Evolutionary conservation across 2,113 vertebrate genomes (phyloP), one percentile per base, ranked within the genome.

Genomic region (Gasterosteus aculeatus): DNA sequence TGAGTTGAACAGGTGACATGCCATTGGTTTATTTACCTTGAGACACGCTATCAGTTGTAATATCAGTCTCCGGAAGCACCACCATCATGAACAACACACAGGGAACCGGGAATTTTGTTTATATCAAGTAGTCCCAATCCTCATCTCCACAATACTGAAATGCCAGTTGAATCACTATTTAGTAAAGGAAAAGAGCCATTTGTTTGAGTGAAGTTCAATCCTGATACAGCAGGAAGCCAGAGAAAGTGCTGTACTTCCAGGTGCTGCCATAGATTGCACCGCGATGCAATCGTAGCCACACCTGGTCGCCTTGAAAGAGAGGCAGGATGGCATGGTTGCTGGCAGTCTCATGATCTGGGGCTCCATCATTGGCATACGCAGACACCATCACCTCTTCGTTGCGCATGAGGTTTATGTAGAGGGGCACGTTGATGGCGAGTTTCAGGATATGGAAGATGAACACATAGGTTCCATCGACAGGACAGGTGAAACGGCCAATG

Each of bases 181-280:
- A 92, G 83, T 90, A 89, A 19, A 44, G 26, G 44, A 65, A 70
- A 19, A 69, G 64, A 26, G 68, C 41, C 7, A 4, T 31, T 42
- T 5, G 39, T 47, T 60, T 1, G 12, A 31, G 39, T n/a, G 22
- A 11, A 46, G 77, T 87, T 98, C 93, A 99, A 89, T 99, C 98
- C 90, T 97, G 97, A 92, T 99, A 99, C 66, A 99, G 95, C 77
- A 99, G 93, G 87, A 98, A 99, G 83, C 98, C 98, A 2, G 98
- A 99, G 80, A 99, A 99, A 10, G 98, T 99, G 82, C 98, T 99
- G 35, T 99, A 99, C 91, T 99, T 99, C 98, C 98, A 99, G 62
- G 96, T 98, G 88, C 98, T 99, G 76, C 98, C 98, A 69, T 99
- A 99, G 89, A 99, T 97, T 44, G 98, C 96, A 2, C 98, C 98